Evolutionary conservation across 2,113 vertebrate species (phyloP).

Genomic region (Myotis yumanensis): DNA sequence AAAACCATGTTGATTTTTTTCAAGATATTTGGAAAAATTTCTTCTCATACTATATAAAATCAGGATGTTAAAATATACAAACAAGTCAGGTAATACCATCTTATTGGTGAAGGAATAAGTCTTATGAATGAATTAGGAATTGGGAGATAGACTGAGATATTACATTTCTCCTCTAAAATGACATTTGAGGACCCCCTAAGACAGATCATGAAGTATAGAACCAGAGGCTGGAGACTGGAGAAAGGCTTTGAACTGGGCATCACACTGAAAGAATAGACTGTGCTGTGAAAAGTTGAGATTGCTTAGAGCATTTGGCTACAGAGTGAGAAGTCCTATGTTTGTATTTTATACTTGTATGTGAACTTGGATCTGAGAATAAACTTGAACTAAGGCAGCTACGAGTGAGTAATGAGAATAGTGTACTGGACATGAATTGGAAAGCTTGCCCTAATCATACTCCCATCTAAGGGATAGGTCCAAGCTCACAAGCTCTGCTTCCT

Average conservation of each 20-base stretch:
- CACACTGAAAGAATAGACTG: neutral
- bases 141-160: neutral
- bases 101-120: neutral
- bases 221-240: neutral
- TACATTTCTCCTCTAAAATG: neutral
- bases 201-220: neutral
- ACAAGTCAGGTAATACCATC: neutral
- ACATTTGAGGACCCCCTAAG: neutral
- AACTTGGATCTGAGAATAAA: slow-evolving; percentile 6
- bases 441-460: neutral
- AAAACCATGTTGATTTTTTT: neutral
- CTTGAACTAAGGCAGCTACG: neutral
- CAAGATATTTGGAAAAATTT: neutral
- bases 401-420: neutral
- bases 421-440: neutral
- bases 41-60: neutral
- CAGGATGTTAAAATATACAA: neutral
- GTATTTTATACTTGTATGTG: neutral
- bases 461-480: neutral
- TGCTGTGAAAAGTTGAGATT: neutral
- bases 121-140: neutral
- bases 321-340: slow-evolving; percentile 6
- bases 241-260: neutral
- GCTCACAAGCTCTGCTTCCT: neutral
- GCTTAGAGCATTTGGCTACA: neutral